Percentiles rank a stretch among this genome's conserved stretches.
Evolutionary conservation across 2,113 vertebrate genomes (phyloP).

Genomic region (Daboia siamensis): DNA sequence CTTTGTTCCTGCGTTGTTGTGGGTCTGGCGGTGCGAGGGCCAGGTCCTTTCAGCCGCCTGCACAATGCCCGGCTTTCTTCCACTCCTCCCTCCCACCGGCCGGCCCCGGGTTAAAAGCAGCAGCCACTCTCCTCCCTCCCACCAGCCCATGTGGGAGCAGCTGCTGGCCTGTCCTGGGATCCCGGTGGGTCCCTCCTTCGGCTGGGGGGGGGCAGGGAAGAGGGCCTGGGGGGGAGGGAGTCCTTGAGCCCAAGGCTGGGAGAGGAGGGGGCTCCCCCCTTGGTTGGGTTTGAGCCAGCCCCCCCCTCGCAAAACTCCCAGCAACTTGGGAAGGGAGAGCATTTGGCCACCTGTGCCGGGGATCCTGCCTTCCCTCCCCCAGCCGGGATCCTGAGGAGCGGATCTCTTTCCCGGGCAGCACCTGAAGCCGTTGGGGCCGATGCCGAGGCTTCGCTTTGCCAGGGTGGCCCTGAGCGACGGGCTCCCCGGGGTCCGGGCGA

Average conservation of each 20-base stretch:
- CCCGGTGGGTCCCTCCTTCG: slow-evolving; percentile 7
- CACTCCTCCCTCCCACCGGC: slow-evolving; percentile 15
- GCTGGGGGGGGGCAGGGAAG: not conserved
- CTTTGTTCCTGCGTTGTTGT: not conserved
- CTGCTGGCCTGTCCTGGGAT: not conserved
- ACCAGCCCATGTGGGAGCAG: not conserved
- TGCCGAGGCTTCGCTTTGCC: not conserved
- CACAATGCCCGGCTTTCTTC: slow-evolving; percentile 10
- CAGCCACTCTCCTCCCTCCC: not conserved
- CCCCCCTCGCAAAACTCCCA: fast-evolving
- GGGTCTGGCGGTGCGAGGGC: not conserved
- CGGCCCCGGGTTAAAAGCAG: not conserved
- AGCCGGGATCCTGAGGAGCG: not conserved
- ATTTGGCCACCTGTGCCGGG: not conserved
- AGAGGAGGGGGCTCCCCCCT: too few species aligned
- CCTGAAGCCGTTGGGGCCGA: not conserved
- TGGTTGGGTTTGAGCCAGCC: too few species aligned
- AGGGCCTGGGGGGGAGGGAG: not conserved
- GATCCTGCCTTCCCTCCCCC: not conserved
- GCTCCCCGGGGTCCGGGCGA: fast-evolving
- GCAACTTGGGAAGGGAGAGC: not conserved
- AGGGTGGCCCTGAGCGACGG: not conserved
- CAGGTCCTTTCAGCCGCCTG: not conserved
- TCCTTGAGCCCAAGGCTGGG: not conserved
- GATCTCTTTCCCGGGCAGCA: not conserved